Percentiles rank a stretch among this genome's conserved stretches.
Conservation (phyloP, 2,888 invertebrate species). For the Uloborus plumipes region DNA sequence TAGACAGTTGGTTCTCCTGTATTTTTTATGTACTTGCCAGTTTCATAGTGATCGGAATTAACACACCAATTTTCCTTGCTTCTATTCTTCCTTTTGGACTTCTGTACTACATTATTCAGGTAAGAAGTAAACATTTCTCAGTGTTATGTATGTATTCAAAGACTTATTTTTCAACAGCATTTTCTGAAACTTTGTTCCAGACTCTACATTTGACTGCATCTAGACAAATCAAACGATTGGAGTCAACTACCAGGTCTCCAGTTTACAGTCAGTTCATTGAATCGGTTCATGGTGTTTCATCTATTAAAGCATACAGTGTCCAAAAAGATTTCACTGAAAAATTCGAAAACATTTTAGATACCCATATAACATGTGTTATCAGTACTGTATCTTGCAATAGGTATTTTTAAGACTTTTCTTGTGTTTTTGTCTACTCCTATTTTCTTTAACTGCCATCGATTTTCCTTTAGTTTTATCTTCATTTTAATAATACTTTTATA, state of each 20-base stretch:
- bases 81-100: conserved; percentile 35
- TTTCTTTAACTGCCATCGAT: too few species aligned
- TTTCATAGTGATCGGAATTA: conserved; percentile 44
- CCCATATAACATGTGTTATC: conserved; percentile 59
- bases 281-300: conserved; percentile 72
- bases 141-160: too few species aligned
- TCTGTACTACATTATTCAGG: conserved; percentile 43
- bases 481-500: too few species aligned
- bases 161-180: too few species aligned
- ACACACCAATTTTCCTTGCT: conserved; percentile 40
- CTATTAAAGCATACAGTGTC: conserved; percentile 67
- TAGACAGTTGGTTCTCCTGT: conserved; percentile 50
- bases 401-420: conserved; percentile 7
- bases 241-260: conserved; percentile 73
- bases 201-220: conserved; percentile 73
- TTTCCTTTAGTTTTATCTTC: too few species aligned
- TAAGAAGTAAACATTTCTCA: conserved; percentile 69
- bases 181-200: conserved; percentile 68
- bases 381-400: conserved; percentile 30
- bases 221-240: conserved; percentile 73
- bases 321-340: conserved; percentile 50
- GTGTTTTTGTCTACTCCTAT: too few species aligned
- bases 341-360: conserved; percentile 67
- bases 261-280: conserved; percentile 74
- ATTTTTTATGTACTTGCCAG: conserved; percentile 20